A percentile compares a stretch with the other conserved stretches of the same genome.
phyloP scores from a whole-genome alignment of 2,797 vertebrate species.

The Pteropus rufus region DNA sequence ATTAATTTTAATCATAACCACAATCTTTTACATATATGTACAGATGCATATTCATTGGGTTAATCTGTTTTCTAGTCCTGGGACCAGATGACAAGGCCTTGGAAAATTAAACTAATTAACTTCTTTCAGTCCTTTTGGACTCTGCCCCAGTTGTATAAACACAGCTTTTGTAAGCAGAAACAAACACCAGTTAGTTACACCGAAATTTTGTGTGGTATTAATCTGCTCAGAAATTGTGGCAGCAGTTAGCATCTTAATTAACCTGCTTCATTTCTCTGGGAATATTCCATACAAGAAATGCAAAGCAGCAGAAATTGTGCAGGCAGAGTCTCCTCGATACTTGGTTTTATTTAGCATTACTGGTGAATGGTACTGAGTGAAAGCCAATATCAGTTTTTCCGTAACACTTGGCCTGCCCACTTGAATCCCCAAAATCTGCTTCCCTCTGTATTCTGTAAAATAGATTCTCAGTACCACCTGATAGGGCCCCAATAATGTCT shows the following conservation, averaged over 20 bases:
- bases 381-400: not conserved
- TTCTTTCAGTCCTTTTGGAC: conserved; percentile 58
- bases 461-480: not conserved
- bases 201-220: conserved; percentile 11
- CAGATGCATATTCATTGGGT: conserved; percentile 23
- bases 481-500: not conserved
- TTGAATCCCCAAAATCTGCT: not conserved
- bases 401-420: not conserved
- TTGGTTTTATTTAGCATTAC: not conserved
- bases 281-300: conserved; percentile 17
- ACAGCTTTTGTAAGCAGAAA: conserved; percentile 39
- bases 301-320: not conserved
- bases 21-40: not conserved
- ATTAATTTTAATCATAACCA: not conserved
- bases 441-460: not conserved
- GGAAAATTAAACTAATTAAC: conserved; percentile 61
- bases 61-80: not conserved
- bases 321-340: not conserved
- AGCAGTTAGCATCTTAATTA: conserved; percentile 64
- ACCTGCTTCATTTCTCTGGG: conserved; percentile 19
- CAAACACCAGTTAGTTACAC: conserved; percentile 53
- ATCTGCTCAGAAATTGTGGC: conserved; percentile 52
- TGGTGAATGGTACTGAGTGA: not conserved
- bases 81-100: conserved; percentile 45
- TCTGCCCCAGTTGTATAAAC: conserved; percentile 54